Evolutionary conservation across 64 coral and sea anemone species (phyloP).

Genomic region (Stichodactyla mertensii): DNA sequence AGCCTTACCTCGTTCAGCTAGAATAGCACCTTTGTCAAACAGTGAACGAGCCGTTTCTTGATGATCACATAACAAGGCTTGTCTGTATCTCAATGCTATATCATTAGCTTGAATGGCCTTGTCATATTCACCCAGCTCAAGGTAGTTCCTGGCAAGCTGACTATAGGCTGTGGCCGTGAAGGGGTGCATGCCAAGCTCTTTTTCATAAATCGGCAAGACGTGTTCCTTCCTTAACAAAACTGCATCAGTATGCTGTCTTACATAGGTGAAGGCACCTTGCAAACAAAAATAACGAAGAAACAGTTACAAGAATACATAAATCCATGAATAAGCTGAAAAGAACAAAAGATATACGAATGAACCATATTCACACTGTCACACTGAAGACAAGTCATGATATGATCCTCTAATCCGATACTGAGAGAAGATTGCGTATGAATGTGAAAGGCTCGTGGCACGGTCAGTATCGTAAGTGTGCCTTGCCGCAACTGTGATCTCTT

Average conservation of each 20-base stretch:
- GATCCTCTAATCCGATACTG: no score
- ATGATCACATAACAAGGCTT: constrained; percentile 16
- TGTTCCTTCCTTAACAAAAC: not conserved
- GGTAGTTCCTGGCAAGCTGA: constrained; percentile 33
- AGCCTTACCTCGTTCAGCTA: not conserved
- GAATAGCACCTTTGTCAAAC: constrained; percentile 29
- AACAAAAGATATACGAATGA: no score
- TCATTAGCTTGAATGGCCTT: not conserved
- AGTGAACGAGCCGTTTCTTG: constrained; percentile 31
- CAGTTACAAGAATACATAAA: no score
- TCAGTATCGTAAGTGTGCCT: no score
- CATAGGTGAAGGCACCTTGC: not conserved
- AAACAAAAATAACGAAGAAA: not conserved
- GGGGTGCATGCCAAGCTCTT: constrained; percentile 53
- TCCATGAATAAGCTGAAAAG: no score
- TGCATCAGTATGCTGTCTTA: constrained; percentile 6
- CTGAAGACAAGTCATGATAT: no score
- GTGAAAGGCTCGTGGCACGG: no score
- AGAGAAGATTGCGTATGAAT: no score
- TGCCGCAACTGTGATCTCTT: no score
- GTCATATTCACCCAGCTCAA: constrained; percentile 7
- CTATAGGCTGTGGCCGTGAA: constrained; percentile 52
- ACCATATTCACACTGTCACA: no score
- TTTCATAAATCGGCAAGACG: constrained; percentile 40
- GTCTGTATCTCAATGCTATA: constrained; percentile 15